Evolutionary conservation across 2,797 vertebrate genomes (phyloP), one percentile per base, ranked within the genome.

Genomic region (Crocidura indochinensis): DNA sequence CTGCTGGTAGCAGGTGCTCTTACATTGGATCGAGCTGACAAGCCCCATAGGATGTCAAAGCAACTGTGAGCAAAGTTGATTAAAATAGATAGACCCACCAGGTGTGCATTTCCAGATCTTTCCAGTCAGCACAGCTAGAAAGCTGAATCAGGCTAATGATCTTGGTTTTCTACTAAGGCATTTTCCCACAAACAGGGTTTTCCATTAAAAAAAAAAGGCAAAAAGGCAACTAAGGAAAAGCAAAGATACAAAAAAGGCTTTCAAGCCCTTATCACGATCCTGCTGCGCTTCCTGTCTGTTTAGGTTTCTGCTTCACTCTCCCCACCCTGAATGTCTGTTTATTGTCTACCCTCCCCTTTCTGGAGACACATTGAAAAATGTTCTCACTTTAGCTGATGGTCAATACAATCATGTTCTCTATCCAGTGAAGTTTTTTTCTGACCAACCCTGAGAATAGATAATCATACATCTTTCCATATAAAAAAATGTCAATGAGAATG

Each of bases 161-260:
- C 71, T 67, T 47, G 11, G 15, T 51, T 89, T 81, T 74, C 51
- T 74, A 7, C 51, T 67, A 68, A 92, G n/a, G 19, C 60, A 49
- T 92, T 87, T 67, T 60, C 19, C 65, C 56, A 31, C 10, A 24
- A 51, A 74, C 51, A 79, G 0, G 14, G 20, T 67, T 71, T 9
- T 53, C 69, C 19, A 4, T 65, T 69, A 38, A 38, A 38, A 38
- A 38, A 38, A 89, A 94, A 91, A 38, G 31, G 71, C 56, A 84
- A 65, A 69, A 46, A 87, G 56, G 60, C 15, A 78, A 53, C n/a
- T 74, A 71, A 49, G 27, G 79, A 78, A 86, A 88, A 92, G 44
- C 10, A 31, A 44, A 65, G 6, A 26, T 6, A 68, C 7, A 26
- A 2, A 12, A 79, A 88, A 56, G 19, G 20, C 65, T 83, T 69